Conservation (phyloP, 2,113 vertebrate species). For the Elachura formosa region DNA sequence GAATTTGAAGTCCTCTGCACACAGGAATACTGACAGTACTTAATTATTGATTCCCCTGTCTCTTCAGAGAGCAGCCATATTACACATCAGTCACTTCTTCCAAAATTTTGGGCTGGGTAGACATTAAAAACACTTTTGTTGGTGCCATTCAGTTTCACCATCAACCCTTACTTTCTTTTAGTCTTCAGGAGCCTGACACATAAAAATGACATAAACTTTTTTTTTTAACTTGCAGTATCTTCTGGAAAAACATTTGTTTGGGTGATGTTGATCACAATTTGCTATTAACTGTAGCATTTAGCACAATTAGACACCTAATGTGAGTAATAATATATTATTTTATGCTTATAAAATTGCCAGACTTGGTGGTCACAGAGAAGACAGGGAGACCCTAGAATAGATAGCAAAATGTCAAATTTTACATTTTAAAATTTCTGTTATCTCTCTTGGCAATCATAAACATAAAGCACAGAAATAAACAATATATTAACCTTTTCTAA, state of each 20-base stretch:
- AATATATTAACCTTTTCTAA: neutral
- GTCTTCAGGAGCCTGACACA: neutral
- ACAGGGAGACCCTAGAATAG: neutral
- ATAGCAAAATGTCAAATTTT: neutral
- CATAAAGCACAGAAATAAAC: neutral
- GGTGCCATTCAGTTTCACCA: neutral
- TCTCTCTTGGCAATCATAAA: neutral
- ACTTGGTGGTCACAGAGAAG: neutral
- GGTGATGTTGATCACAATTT: neutral
- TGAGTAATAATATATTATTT: neutral
- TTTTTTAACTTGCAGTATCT: neutral
- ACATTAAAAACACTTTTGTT: neutral
- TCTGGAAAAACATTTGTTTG: neutral
- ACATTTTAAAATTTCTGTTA: neutral
- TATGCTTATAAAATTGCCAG: neutral
- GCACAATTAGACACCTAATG: neutral
- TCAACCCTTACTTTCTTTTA: neutral
- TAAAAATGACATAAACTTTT: neutral
- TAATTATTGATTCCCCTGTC: neutral
- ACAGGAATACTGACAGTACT: neutral
- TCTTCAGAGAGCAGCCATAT: neutral
- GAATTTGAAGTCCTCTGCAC: neutral
- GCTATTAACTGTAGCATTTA: neutral
- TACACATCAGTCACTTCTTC: neutral
- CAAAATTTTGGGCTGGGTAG: neutral